These are phyloP conservation scores for Zosterops japonicus DNA, from an alignment of 2,113 vertebrate genomes.

Conservation along the genomic window DNA sequence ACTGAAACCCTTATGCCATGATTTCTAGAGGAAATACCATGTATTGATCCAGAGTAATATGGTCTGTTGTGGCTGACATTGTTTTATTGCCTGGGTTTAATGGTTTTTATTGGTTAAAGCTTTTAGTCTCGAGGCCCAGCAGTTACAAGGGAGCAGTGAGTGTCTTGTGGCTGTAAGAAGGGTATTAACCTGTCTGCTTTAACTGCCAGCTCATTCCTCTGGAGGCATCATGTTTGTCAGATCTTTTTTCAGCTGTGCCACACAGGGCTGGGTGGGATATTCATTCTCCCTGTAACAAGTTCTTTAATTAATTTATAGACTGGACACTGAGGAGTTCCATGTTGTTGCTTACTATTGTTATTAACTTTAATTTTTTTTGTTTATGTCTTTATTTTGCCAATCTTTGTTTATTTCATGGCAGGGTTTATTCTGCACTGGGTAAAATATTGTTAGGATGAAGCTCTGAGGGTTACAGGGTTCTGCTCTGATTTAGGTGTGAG, in stretches of 20 bases:
- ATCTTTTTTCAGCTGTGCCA: constrained; percentile 68
- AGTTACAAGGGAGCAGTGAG: background rate
- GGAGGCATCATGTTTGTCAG: constrained; percentile 69
- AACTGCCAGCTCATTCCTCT: constrained; percentile 61
- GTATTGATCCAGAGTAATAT: background rate
- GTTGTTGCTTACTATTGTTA: background rate
- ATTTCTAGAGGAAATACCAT: constrained; percentile 15
- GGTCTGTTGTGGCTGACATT: constrained; percentile 10
- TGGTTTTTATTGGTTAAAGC: constrained; percentile 56
- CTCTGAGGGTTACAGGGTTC: background rate
- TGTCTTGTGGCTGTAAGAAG: constrained; percentile 37
- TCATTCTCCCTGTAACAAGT: constrained; percentile 42
- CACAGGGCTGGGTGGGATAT: constrained; percentile 14
- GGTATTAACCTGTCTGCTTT: constrained; percentile 66
- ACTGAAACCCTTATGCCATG: background rate
- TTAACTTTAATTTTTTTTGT: background rate
- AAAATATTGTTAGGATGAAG: background rate
- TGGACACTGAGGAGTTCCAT: background rate
- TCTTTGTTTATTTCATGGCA: background rate
- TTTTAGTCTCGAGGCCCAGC: constrained; percentile 47
- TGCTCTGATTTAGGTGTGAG: background rate
- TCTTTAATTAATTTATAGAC: constrained; percentile 31
- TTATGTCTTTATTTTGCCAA: background rate
- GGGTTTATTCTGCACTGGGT: background rate
- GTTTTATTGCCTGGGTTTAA: constrained; percentile 59